These are phyloP conservation scores for Anarrhichthys ocellatus DNA, from an alignment of 2,113 vertebrate species.

Conservation along the genomic window DNA sequence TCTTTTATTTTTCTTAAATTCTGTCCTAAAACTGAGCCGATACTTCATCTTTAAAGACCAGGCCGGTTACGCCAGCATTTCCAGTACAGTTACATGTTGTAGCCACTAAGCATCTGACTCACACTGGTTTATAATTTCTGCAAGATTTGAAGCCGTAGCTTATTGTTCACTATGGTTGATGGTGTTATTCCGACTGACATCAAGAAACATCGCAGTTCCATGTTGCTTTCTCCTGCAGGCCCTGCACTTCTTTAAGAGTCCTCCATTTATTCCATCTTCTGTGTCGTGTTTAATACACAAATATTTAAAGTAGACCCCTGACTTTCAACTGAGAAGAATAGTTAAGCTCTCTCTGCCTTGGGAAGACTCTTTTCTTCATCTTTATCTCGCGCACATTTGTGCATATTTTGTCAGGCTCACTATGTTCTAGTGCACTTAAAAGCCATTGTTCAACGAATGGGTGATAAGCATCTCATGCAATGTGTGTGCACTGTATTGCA, in stretches of 20 bases:
- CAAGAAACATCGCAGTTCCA: constrained; percentile 67
- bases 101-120: constrained; percentile 14
- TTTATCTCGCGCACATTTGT: constrained; percentile 67
- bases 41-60: neutral
- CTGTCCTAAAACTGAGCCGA: neutral
- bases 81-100: constrained; percentile 3
- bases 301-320: constrained; percentile 79
- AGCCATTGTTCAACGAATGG: constrained; percentile 74
- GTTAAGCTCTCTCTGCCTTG: constrained; percentile 62
- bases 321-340: constrained; percentile 76
- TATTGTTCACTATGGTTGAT: constrained; percentile 69
- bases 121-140: constrained; percentile 38
- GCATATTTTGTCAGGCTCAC: constrained; percentile 61
- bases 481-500: constrained; percentile 65
- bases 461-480: constrained; percentile 69
- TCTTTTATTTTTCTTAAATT: neutral
- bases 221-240: constrained; percentile 74
- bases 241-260: constrained; percentile 63
- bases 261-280: constrained; percentile 67
- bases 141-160: constrained; percentile 42
- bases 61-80: constrained; percentile 10
- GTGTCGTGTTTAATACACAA: constrained; percentile 76
- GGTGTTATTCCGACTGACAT: constrained; percentile 68
- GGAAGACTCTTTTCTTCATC: constrained; percentile 61
- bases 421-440: constrained; percentile 70